Evolutionary conservation across 2,113 vertebrate genomes (phyloP).

Genomic region (Cyrtonyx montezumae): DNA sequence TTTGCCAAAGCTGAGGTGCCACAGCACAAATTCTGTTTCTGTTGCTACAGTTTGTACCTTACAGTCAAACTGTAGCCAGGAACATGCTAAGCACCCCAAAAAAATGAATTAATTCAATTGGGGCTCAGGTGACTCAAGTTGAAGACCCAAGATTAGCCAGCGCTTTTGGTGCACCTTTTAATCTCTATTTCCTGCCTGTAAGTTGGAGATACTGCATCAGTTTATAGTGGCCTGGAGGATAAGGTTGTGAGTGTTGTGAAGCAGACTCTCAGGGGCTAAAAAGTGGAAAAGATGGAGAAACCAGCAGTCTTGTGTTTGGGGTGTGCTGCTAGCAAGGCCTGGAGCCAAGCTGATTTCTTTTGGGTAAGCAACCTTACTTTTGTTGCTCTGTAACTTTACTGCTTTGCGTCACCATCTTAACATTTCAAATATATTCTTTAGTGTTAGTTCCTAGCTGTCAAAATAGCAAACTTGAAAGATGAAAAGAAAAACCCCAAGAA

Average conservation of each 20-base stretch:
- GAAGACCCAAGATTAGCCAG: neutral
- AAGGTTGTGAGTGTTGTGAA: conserved; percentile 8
- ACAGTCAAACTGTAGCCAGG: neutral
- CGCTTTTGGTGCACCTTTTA: neutral
- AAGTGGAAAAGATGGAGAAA: conserved; percentile 35
- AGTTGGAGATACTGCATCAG: neutral
- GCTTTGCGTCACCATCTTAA: neutral
- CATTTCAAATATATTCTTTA: conserved; percentile 26
- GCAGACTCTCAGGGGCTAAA: neutral
- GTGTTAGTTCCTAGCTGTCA: conserved; percentile 9
- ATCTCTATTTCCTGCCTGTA: neutral
- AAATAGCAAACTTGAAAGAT: neutral
- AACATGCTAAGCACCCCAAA: neutral
- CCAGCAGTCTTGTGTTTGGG: neutral
- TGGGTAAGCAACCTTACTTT: conserved; percentile 11
- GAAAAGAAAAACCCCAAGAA: neutral
- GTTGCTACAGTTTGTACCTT: neutral
- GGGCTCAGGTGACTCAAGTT: neutral
- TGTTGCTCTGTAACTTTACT: neutral
- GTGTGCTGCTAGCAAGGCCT: neutral
- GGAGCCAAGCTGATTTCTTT: neutral
- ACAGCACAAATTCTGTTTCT: neutral
- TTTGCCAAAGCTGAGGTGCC: neutral
- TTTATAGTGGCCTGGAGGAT: neutral
- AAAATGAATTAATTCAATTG: neutral